Base-by-base conservation (phyloP, 35 echinoderm and acorn worm species). In the Chiridota heheva region DNA sequence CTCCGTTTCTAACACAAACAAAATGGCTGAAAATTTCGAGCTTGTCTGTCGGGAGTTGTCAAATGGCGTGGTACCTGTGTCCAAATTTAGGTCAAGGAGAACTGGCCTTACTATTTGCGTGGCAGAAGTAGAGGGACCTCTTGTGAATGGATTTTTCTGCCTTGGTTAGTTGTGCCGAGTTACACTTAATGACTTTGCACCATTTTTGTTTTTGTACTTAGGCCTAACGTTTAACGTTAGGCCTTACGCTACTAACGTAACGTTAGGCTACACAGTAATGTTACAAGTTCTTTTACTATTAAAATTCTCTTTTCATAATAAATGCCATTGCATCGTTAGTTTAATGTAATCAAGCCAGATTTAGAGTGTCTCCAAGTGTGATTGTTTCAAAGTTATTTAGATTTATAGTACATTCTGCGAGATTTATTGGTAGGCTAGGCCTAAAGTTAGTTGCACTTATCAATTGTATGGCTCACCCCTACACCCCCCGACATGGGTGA, bases 131-230 rank as follows among this genome's bases (percentile, higher is more conserved):
- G 94, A 91, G 48, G 94, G 94, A 2, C 94, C 94, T 32, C 68
- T 97, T 12, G 88, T 97, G 8, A 97, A 97, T 73, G 94, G 94
- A 16, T 97, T 80, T 73, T 97, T 97, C 40, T 86, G 85, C 67
- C 56, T 97, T 39, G 94, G 94, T 96, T 40, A 76, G 82, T 44
- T 69, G 20, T n/a, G n/a, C n/a, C n/a, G 22, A 5, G 22, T 20
- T 26, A 60, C 4, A 65, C 8, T 65, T 65, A 2, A 51, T 51
- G 22, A 65, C 7, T 65, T 7, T 65, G 33, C 39, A 12, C 47
- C 39, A 36, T 7, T 65, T 29, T 3, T 4, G 3, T 8, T 3
- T 5, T 36, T 65, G 39, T 29, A 36, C 27, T 30, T 65, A 65
- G 61, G 47, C 47, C 47, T n/a, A n/a, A n/a, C n/a, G n/a, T n/a